Evolutionary conservation across 2,888 invertebrate genomes (phyloP), one percentile per base, ranked within the genome.

Genomic region (Pristionchus arcanus): DNA sequence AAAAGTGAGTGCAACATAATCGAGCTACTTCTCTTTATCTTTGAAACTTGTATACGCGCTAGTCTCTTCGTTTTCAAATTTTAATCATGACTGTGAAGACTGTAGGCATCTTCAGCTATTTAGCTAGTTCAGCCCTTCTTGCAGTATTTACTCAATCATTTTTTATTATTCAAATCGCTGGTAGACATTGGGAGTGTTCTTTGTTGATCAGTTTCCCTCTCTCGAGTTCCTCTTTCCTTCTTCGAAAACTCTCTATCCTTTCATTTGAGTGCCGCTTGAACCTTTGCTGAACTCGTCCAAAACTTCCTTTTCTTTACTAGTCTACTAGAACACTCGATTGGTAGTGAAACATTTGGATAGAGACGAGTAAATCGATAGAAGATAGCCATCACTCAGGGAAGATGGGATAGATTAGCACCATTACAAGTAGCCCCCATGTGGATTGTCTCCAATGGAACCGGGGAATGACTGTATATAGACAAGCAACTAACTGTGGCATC

Each of bases 1-100:
- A 94, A 88, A 92, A 91, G 94, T 94, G 77, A 90, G 92, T 90
- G 28, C 34, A 49, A 49, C 42, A 49, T 13, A 42, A 42, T 42
- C 42, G 42, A 3, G 3, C 9, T 42, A 9, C 42, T 42, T 42
- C 9, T 42, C 42, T 42, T 42, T 42, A 42, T 42, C 42, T 42
- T 42, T 42, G 3, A 5, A 3, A 42, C 42, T 42, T 5, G 42
- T n/a, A n/a, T n/a, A n/a, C n/a, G n/a, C n/a, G n/a, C n/a, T n/a
- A n/a, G n/a, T n/a, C n/a, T 71, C 7, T 81, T 49, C 11, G 4
- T 81, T 37, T 81, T 42, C 42, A 16, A 21, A 21, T 34, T 3
- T 77, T 25, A 25, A 21, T 77, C 7, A 1, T 34, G 5, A 0
- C 28, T 15, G 16, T 77, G 2, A 25, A 81, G 4, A 15, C 28